Evolutionary conservation across 2,797 vertebrate species (phyloP).

Genomic region (Megalops cyprinoides): DNA sequence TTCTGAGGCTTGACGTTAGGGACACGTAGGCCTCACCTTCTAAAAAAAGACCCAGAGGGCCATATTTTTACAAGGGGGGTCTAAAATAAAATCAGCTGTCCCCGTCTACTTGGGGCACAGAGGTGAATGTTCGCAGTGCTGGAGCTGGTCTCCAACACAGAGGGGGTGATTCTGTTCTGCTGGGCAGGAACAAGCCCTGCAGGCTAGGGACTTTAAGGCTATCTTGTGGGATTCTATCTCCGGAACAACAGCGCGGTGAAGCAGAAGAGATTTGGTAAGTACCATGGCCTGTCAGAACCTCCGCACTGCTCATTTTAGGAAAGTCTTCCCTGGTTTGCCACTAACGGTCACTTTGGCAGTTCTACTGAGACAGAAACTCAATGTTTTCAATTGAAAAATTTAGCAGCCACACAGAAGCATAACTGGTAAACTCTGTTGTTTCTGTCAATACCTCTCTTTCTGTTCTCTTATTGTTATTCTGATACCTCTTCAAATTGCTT

Average conservation of each 20-base stretch:
- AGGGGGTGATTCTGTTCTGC: conserved; percentile 65
- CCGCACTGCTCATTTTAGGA: neutral
- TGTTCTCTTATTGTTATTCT: neutral
- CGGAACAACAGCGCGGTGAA: conserved; percentile 49
- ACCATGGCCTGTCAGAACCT: neutral
- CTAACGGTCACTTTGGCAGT: neutral
- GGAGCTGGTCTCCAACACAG: conserved; percentile 86
- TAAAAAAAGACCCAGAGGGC: conserved; percentile 74
- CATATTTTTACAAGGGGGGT: conserved; percentile 62
- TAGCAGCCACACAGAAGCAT: neutral
- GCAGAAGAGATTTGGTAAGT: conserved; percentile 67
- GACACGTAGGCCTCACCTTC: conserved; percentile 69
- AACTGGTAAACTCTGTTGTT: neutral
- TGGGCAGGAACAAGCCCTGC: conserved; percentile 67
- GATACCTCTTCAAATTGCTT: neutral
- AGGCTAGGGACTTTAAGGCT: conserved; percentile 62
- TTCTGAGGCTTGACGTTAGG: conserved; percentile 71
- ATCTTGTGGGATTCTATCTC: conserved; percentile 72
- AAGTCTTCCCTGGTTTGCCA: neutral
- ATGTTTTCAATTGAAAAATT: neutral
- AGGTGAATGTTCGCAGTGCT: conserved; percentile 68
- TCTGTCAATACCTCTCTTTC: neutral
- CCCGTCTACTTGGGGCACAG: conserved; percentile 72
- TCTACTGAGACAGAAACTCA: neutral
- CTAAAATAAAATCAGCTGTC: conserved; percentile 90